Evolutionary conservation across 2,113 vertebrate species (phyloP).

Genomic region (Limnothrissa miodon): DNA sequence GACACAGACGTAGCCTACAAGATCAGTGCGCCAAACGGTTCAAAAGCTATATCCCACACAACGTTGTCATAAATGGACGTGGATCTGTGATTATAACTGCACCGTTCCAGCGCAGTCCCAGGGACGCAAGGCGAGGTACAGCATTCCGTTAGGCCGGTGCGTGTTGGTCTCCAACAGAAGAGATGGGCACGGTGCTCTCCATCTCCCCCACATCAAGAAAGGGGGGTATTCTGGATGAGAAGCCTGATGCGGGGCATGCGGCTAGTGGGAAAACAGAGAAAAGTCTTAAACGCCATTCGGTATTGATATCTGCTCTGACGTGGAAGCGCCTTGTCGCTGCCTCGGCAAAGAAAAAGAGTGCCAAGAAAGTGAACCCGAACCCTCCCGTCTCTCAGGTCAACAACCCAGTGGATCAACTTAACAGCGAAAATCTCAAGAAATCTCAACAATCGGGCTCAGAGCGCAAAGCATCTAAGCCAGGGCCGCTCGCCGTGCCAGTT

Average conservation of each 20-base stretch:
- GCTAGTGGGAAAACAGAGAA: slow-evolving; percentile 70
- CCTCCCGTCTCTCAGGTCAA: slow-evolving; percentile 57
- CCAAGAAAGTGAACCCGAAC: slow-evolving; percentile 88
- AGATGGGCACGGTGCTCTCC: slow-evolving; percentile 89
- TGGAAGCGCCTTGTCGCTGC: slow-evolving; percentile 87
- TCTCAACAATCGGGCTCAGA: slow-evolving; percentile 53
- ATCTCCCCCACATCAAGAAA: slow-evolving; percentile 79
- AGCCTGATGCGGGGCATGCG: slow-evolving; percentile 51
- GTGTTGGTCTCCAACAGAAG: slow-evolving; percentile 51
- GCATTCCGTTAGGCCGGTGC: slow-evolving; percentile 48
- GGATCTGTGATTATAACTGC: slow-evolving; percentile 38
- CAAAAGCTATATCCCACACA: slow-evolving; percentile 32
- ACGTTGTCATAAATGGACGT: slow-evolving; percentile 48
- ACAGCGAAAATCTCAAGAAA: slow-evolving; percentile 57
- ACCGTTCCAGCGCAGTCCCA: slow-evolving; percentile 38
- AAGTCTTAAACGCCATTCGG: slow-evolving; percentile 79
- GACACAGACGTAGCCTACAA: background rate
- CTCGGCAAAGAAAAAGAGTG: slow-evolving; percentile 86
- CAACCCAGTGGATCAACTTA: slow-evolving; percentile 60
- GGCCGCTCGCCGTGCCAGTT: slow-evolving; percentile 71
- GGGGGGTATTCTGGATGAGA: slow-evolving; percentile 62
- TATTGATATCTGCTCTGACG: slow-evolving; percentile 84
- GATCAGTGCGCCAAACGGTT: slow-evolving; percentile 20
- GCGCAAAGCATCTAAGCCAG: slow-evolving; percentile 59
- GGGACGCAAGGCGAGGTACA: slow-evolving; percentile 37